Conservation (phyloP, 1,140 invertebrate genomes). For the Sinella curviseta region DNA sequence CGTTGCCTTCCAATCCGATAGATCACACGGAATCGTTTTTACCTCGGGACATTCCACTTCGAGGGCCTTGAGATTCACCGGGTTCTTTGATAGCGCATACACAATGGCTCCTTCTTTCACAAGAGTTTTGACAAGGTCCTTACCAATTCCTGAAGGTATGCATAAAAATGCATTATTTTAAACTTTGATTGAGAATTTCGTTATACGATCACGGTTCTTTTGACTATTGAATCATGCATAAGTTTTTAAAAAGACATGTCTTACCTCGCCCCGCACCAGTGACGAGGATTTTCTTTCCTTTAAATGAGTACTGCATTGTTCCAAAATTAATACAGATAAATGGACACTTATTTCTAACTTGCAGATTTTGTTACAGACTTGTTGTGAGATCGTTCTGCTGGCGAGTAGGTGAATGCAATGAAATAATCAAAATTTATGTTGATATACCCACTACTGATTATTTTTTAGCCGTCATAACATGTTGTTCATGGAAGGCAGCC, state of each 20-base stretch:
- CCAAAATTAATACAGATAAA: not conserved
- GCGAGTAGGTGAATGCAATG: too few species aligned
- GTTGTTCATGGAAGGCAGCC: too few species aligned
- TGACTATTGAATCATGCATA: not conserved
- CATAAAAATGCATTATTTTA: not conserved
- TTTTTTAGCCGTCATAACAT: too few species aligned
- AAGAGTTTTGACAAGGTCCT: slow-evolving; percentile 16
- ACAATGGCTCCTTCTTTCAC: slow-evolving; percentile 26
- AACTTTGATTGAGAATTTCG: too few species aligned
- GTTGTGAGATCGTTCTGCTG: too few species aligned
- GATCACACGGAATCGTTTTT: not conserved
- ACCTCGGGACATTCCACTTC: slow-evolving; percentile 46
- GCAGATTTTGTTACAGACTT: too few species aligned
- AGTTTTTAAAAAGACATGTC: not conserved
- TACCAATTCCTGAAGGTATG: slow-evolving; percentile 23
- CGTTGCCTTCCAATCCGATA: slow-evolving; percentile 16
- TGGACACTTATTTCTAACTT: not conserved
- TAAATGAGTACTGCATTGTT: slow-evolving; percentile 25
- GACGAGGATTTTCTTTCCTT: slow-evolving; percentile 29
- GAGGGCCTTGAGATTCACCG: not conserved
- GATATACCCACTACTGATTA: too few species aligned
- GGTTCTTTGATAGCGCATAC: slow-evolving; percentile 27
- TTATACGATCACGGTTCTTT: not conserved
- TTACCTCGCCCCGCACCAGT: slow-evolving; percentile 31
- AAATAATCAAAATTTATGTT: too few species aligned